Conservation (phyloP, 1,140 invertebrate species). For the Phymastichus coffea region DNA sequence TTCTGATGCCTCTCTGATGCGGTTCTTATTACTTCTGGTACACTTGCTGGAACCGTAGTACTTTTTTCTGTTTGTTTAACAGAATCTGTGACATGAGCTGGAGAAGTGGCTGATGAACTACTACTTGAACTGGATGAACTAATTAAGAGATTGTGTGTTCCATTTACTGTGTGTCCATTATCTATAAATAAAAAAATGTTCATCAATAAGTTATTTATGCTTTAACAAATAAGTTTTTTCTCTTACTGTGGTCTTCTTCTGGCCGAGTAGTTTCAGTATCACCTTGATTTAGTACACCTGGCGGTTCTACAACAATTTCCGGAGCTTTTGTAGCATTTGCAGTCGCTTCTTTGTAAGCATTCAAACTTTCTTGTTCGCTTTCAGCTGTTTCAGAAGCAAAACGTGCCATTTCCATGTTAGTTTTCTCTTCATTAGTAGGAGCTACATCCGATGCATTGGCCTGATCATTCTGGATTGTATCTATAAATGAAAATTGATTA, state of each 20-base stretch:
- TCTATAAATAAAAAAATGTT: slow-evolving; percentile 25
- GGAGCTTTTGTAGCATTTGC: slow-evolving; percentile 66
- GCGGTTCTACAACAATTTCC: slow-evolving; percentile 64
- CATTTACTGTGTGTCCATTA: slow-evolving; percentile 48
- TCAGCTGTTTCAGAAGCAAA: slow-evolving; percentile 71
- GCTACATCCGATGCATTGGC: slow-evolving; percentile 37
- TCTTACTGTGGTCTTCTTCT: slow-evolving; percentile 47
- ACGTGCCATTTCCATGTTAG: slow-evolving; percentile 64
- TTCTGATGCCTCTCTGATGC: slow-evolving; percentile 84
- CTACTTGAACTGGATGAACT: slow-evolving; percentile 56
- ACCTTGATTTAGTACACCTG: slow-evolving; percentile 38
- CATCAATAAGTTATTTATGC: neutral
- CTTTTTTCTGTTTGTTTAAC: slow-evolving; percentile 39
- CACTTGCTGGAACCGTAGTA: slow-evolving; percentile 53
- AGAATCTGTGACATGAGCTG: slow-evolving; percentile 46
- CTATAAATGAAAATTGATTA: slow-evolving; percentile 20
- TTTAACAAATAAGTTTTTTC: neutral
- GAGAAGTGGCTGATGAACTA: slow-evolving; percentile 53
- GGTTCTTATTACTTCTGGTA: slow-evolving; percentile 79
- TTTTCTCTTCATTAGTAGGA: slow-evolving; percentile 47
- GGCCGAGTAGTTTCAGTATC: slow-evolving; percentile 41
- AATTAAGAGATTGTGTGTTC: slow-evolving; percentile 49
- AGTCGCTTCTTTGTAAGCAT: slow-evolving; percentile 71
- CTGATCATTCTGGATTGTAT: slow-evolving; percentile 46
- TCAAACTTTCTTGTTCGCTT: slow-evolving; percentile 65